Evolutionary conservation across 2,797 vertebrate species (phyloP), one percentile per base, ranked within the genome.

Genomic region (Sebastolobus altivelis): DNA sequence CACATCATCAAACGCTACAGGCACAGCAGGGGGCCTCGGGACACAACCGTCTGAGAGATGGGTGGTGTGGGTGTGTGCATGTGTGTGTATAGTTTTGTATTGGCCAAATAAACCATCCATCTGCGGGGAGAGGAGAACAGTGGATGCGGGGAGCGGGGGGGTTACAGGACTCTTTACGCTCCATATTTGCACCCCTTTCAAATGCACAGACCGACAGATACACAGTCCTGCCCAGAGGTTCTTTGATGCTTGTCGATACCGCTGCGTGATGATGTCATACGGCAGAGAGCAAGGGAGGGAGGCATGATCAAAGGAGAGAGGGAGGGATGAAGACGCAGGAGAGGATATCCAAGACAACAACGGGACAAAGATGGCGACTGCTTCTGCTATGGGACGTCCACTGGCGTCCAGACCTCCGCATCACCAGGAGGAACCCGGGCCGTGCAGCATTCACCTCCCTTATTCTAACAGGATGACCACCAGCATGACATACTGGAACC

Each of bases 301-400:
- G 92, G 87, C 82, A 87, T 79, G 89, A 93, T 95, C 86, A 93
- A 94, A 94, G 91, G 82, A 83, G 75, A 87, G 90, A 91, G 91
- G 94, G 90, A 92, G 92, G 92, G 92, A 94, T 91, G 93, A 91
- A 91, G 93, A 93, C 79, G 89, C 87, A 88, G 92, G 81, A 90
- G 91, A 90, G 92, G 87, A 94, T 92, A 93, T 90, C 92, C 93
- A 94, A 94, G 90, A 94, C 94, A 94, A 94, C 93, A 92, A 92
- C 94, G 91, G 92, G 92, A 94, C 94, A 95, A 95, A 96, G 94
- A 96, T 95, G 95, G 95, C 94, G 91, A 91, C 90, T 60, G 86
- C 81, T 83, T 78, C 84, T 89, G 80, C 85, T 72, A 68, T 66
- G 93, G 90, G 93, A 93, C 91, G 91, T 93, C 93, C 85, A 86